Percentiles rank a stretch among this genome's conserved stretches.
Conservation (phyloP, 2,888 invertebrate species). For the Papilio gigon region DNA sequence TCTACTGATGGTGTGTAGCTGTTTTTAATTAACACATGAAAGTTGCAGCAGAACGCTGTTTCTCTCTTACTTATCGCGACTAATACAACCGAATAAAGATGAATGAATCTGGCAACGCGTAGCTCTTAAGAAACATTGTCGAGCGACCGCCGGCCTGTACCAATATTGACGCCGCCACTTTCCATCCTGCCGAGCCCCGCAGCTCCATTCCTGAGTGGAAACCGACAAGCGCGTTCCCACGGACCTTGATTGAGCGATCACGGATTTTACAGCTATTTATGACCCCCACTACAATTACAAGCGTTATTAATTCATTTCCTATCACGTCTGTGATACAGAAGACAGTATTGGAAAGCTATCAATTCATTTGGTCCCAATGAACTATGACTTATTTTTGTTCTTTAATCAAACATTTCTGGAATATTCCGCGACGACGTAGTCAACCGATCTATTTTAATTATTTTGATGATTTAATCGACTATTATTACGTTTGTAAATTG, state of each 20-base stretch:
- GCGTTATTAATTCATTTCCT: slow-evolving; percentile 4
- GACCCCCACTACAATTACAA: slow-evolving; percentile 1
- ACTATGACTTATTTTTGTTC: too few species aligned
- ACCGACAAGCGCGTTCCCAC: slow-evolving; percentile 33
- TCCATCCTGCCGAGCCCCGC: slow-evolving; percentile 34
- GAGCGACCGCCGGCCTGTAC: slow-evolving; percentile 28
- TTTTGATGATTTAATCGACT: too few species aligned
- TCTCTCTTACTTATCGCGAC: neutral
- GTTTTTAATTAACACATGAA: too few species aligned
- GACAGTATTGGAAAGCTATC: neutral
- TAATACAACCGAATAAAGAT: slow-evolving; percentile 15
- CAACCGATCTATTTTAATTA: too few species aligned
- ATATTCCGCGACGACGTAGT: too few species aligned
- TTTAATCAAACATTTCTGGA: too few species aligned
- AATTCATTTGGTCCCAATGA: too few species aligned
- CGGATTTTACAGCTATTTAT: slow-evolving; percentile 24
- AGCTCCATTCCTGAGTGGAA: slow-evolving; percentile 21
- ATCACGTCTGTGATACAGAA: neutral
- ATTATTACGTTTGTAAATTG: too few species aligned
- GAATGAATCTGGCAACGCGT: slow-evolving; percentile 3
- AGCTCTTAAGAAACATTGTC: neutral
- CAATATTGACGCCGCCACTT: slow-evolving; percentile 49
- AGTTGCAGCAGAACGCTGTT: too few species aligned
- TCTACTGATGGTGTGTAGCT: too few species aligned
- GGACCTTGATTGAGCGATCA: slow-evolving; percentile 32